These are phyloP conservation scores for Tylochromis polylepis DNA, from an alignment of 2,113 vertebrate species.

Conservation along the genomic window DNA sequence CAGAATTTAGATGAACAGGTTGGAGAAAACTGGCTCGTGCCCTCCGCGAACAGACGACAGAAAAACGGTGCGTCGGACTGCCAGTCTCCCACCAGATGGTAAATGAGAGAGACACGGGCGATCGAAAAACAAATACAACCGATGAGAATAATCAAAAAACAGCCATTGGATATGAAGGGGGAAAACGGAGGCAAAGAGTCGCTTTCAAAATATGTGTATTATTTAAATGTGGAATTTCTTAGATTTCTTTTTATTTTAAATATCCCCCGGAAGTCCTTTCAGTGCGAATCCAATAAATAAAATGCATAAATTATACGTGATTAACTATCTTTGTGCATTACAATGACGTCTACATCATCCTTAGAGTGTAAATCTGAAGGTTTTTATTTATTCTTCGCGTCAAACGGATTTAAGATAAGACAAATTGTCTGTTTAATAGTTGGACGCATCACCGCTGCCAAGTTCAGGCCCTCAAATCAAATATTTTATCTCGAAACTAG, in stretches of 20 bases:
- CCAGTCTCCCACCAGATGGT: conserved; percentile 68
- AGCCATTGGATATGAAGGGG: not conserved
- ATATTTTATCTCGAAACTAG: not conserved
- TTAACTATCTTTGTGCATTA: not conserved
- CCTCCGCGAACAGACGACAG: conserved; percentile 46
- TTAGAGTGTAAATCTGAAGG: not conserved
- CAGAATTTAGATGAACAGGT: conserved; percentile 53
- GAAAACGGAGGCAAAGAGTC: not conserved
- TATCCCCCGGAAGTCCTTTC: not conserved
- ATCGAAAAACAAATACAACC: conserved; percentile 55
- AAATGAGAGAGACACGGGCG: conserved; percentile 49
- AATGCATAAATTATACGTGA: not conserved
- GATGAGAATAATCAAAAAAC: conserved; percentile 33
- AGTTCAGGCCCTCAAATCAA: not conserved
- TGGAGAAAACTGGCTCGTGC: conserved; percentile 42
- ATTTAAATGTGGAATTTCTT: not conserved
- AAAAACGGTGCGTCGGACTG: conserved; percentile 45
- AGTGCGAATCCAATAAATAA: not conserved
- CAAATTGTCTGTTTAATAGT: not conserved
- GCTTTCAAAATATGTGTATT: not conserved
- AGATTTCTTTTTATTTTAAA: not conserved
- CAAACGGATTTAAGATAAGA: not conserved
- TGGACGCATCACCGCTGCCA: not conserved
- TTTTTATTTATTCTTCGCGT: not conserved
- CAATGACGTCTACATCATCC: not conserved